phyloP scores from a whole-genome alignment of 1,140 invertebrate species.

The Panagrolaimus sp. region DNA sequence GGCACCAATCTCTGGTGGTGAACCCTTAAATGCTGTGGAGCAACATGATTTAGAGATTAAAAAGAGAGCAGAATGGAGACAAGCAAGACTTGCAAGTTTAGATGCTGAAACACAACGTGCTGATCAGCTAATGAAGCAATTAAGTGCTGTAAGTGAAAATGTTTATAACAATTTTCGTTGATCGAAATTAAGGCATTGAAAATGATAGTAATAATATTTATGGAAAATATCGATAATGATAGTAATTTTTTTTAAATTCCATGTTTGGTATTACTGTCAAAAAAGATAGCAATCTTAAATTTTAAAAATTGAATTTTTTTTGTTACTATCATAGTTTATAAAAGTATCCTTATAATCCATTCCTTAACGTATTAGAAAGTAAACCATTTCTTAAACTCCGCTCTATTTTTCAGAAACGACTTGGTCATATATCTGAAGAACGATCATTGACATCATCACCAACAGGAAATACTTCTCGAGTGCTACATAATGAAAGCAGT shows the following conservation, averaged over 20 bases:
- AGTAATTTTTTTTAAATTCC: too few relatives aligned
- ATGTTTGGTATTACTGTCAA: too few relatives aligned
- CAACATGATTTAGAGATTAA: conserved; percentile 31
- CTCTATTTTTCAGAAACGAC: not conserved
- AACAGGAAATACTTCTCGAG: not conserved
- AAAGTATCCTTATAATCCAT: too few relatives aligned
- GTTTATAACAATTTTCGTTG: not conserved
- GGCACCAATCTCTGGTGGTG: not conserved
- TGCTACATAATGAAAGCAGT: too few relatives aligned
- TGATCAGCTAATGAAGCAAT: conserved; percentile 37
- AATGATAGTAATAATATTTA: too few relatives aligned
- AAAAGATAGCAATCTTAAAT: too few relatives aligned
- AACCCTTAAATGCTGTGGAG: not conserved
- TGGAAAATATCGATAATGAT: too few relatives aligned
- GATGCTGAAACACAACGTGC: conserved; percentile 41
- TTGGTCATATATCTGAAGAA: conserved; percentile 6
- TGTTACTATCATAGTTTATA: too few relatives aligned
- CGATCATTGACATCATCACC: not conserved
- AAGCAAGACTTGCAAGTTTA: conserved; percentile 38
- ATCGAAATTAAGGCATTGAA: too few relatives aligned
- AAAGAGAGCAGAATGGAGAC: conserved; percentile 41
- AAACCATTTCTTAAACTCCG: too few relatives aligned
- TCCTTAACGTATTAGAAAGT: too few relatives aligned
- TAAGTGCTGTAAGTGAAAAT: conserved; percentile 10
- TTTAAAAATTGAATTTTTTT: too few relatives aligned